A percentile compares a stretch with the other conserved stretches of the same genome.
phyloP scores from a whole-genome alignment of 2,888 invertebrate species.

The Sthenelais limicola region DNA sequence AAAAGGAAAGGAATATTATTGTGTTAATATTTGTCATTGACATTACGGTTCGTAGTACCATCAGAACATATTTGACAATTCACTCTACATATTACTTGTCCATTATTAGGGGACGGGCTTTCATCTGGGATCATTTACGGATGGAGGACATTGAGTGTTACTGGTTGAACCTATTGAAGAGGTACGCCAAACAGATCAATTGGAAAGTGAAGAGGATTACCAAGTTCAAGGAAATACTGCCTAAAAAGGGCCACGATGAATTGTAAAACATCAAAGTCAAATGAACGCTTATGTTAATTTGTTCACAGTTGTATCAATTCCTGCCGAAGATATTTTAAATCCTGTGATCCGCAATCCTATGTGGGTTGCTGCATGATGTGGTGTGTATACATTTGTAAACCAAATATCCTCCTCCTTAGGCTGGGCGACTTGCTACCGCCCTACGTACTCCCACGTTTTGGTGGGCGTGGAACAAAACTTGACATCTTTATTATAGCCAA shows the following conservation, averaged over 20 bases:
- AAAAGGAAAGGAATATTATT: background rate
- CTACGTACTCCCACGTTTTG: too few species aligned
- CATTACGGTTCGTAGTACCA: background rate
- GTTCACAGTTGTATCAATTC: too few species aligned
- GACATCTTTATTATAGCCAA: too few species aligned
- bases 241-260: constrained; percentile 18
- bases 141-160: constrained; percentile 89
- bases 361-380: too few species aligned
- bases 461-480: too few species aligned
- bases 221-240: constrained; percentile 24
- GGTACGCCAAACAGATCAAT: constrained; percentile 82
- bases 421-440: too few species aligned
- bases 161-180: constrained; percentile 84
- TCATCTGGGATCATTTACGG: constrained; percentile 87
- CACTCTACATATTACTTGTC: background rate
- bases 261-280: constrained; percentile 3
- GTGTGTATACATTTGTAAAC: too few species aligned
- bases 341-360: too few species aligned
- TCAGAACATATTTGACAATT: background rate
- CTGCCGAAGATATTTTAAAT: too few species aligned
- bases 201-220: constrained; percentile 57
- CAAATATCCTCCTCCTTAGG: too few species aligned
- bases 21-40: background rate
- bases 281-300: too few species aligned
- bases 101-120: constrained; percentile 79